Evolutionary conservation across 2,113 vertebrate genomes (phyloP).

Genomic region (Grammomys dolichurus): DNA sequence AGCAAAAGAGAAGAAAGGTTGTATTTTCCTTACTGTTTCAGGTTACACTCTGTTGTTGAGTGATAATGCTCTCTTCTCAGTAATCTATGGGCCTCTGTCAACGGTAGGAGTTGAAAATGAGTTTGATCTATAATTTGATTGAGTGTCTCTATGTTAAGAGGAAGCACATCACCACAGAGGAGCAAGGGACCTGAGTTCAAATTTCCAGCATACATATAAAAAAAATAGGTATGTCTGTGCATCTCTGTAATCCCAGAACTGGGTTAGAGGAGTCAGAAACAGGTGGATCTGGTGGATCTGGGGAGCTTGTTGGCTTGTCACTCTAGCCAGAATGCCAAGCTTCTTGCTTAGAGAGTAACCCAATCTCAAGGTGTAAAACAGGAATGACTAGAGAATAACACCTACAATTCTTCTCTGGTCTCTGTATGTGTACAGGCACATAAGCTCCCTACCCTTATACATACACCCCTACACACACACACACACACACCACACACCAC

Average conservation of each 20-base stretch:
- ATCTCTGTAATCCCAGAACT: not conserved
- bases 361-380: not conserved
- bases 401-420: not conserved
- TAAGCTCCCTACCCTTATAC: not conserved
- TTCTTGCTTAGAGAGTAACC: not conserved
- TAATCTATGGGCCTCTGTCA: conserved; percentile 19
- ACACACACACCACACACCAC: not conserved
- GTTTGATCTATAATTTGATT: conserved; percentile 19
- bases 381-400: not conserved
- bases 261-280: not conserved
- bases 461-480: not conserved
- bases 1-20: not conserved
- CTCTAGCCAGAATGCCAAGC: not conserved
- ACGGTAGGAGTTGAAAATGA: not conserved
- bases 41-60: not conserved
- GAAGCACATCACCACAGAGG: not conserved
- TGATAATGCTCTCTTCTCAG: conserved; percentile 18
- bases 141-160: not conserved
- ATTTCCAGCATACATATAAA: too few relatives aligned
- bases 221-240: not conserved
- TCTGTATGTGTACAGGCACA: not conserved
- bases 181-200: not conserved
- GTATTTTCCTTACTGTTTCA: not conserved
- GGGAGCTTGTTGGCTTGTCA: not conserved
- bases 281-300: too few relatives aligned